Conservation (phyloP, 2,797 vertebrate species). For the Streptopelia turtur region DNA sequence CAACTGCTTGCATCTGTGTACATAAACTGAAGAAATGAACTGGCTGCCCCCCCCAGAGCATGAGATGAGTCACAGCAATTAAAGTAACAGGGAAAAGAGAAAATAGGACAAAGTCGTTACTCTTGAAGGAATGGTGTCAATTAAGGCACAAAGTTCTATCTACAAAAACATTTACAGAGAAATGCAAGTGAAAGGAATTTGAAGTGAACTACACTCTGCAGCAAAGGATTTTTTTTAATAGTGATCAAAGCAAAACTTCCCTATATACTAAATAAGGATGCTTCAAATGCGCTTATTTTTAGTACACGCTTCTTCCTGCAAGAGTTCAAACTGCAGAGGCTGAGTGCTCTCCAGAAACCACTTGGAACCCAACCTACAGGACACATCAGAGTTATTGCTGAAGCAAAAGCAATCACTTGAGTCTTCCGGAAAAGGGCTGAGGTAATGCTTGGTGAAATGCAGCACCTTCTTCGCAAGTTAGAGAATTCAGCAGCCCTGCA, state of each 20-base stretch:
- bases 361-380: neutral
- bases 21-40: neutral
- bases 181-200: neutral
- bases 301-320: neutral
- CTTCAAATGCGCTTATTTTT: conserved; percentile 14
- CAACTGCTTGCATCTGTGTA: neutral
- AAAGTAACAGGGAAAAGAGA: neutral
- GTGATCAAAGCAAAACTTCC: conserved; percentile 46
- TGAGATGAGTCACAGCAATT: neutral
- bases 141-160: neutral
- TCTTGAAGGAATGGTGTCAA: conserved; percentile 38
- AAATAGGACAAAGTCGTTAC: conserved; percentile 30
- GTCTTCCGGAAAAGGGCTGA: neutral
- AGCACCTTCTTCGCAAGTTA: neutral
- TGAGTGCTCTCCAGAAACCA: neutral
- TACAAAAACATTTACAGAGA: neutral
- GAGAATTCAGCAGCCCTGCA: neutral
- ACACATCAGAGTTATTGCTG: neutral
- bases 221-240: neutral
- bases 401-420: neutral
- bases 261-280: neutral
- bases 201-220: neutral
- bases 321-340: neutral
- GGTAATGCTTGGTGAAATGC: neutral
- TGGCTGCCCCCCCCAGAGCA: neutral